Percentiles rank a stretch among this genome's conserved stretches.
Evolutionary conservation across 2,797 vertebrate species (phyloP).

Genomic region (Hapalemur alaotrensis): DNA sequence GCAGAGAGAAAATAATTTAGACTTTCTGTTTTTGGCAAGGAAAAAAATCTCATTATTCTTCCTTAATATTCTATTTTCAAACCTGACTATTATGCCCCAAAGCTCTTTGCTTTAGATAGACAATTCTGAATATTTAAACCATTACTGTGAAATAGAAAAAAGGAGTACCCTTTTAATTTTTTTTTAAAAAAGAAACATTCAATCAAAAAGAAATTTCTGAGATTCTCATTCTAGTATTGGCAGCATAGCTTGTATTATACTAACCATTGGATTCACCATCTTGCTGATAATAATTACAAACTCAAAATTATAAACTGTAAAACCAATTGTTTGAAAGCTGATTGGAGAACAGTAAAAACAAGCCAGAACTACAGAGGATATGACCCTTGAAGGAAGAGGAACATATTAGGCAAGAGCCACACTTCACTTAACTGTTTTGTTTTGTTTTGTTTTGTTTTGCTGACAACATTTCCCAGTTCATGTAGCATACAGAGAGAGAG

Average conservation of each 20-base stretch:
- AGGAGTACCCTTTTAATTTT: neutral
- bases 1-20: slow-evolving; percentile 34
- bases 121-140: slow-evolving; percentile 45
- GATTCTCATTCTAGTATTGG: neutral
- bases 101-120: slow-evolving; percentile 43
- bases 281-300: slow-evolving; percentile 29
- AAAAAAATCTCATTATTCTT: slow-evolving; percentile 30
- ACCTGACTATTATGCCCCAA: slow-evolving; percentile 1
- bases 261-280: neutral
- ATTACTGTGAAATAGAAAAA: slow-evolving; percentile 25
- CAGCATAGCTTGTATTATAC: neutral
- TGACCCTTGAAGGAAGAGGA: neutral
- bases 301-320: slow-evolving; percentile 18
- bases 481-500: neutral
- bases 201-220: neutral
- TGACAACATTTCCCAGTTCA: neutral
- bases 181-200: neutral
- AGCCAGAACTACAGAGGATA: neutral
- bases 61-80: slow-evolving; percentile 63
- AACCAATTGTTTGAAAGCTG: slow-evolving; percentile 23
- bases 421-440: neutral
- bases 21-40: neutral
- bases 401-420: neutral
- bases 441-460: neutral
- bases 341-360: neutral